Conservation (phyloP, 2,113 vertebrate species). For the Steatornis caripensis region DNA sequence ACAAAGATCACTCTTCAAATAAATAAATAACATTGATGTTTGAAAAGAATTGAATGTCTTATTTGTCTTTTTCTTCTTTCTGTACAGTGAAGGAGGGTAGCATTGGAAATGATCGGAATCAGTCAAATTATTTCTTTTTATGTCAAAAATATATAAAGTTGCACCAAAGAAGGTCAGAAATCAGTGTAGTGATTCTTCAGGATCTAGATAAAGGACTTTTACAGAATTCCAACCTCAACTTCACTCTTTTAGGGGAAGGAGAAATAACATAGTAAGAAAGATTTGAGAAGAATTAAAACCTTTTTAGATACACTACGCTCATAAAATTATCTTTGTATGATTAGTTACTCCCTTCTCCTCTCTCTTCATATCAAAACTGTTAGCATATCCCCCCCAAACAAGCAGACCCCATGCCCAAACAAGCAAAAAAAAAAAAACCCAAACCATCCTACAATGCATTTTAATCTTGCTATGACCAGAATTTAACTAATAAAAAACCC, state of each 20-base stretch:
- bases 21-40: neutral
- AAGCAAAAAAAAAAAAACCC: neutral
- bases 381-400: neutral
- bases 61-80: neutral
- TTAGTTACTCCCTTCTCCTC: neutral
- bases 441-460: neutral
- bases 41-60: neutral
- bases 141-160: neutral
- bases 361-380: neutral
- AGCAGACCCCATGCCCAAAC: too few species aligned
- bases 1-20: neutral
- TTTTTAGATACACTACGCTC: neutral
- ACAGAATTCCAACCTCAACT: neutral
- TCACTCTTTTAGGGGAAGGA: neutral
- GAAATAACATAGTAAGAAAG: neutral
- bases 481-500: neutral
- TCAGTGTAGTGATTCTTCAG: neutral
- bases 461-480: neutral
- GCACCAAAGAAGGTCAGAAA: neutral
- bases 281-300: neutral
- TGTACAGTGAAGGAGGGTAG: neutral
- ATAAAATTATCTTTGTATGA: neutral
- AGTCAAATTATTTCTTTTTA: neutral
- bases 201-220: neutral
- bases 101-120: neutral